Base-by-base conservation (phyloP, 2,113 vertebrate genomes). In the Dipodomys merriami region DNA sequence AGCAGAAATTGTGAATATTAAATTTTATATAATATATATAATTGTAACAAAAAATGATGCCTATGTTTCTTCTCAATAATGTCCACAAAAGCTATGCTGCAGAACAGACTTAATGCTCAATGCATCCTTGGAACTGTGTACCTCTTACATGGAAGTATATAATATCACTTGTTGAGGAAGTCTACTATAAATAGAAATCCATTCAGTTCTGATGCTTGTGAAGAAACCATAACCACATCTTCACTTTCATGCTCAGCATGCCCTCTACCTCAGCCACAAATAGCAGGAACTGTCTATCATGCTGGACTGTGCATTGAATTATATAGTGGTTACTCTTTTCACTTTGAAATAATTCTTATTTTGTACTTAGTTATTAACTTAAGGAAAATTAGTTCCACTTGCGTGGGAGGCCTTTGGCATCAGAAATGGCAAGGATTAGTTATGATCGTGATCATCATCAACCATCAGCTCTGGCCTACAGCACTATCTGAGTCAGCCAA, bases 51-150 rank as follows among this genome's bases (percentile, higher is more conserved):
- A 23, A 57, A 86, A 68, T 74, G 76, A 77, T 46, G 77, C 78
- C 29, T 7, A 4, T 49, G 13, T 16, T 83, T 90, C 13, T 91
- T 91, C 71, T 82, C 78, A 69, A 65, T 73, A 53, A 81, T 85
- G 15, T 83, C 27, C 18, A 57, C 53, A 57, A 57, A 57, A 57
- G 53, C 53, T 57, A 18, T 16, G 15, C 15, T 57, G 53, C 53
- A 57, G 53, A 57, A 13, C 53, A 18, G 11, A 18, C 53, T 57
- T 57, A 16, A 60, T 49, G 83, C 46, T 78, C 39, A 86, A 68
- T 92, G 11, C 86, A 90, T 86, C 53, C 80, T 96, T 53, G 64
- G 90, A 90, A 33, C 72, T 29, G 15, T 16, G 15, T 2, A 39
- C 20, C 30, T 76, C 57, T 86, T 76, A n/a, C 3, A 35, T 29